A percentile compares a stretch with the other conserved stretches of the same genome.
These are phyloP conservation scores for Pterostichus niger DNA, from an alignment of 2,888 invertebrate species.

Conservation along the genomic window DNA sequence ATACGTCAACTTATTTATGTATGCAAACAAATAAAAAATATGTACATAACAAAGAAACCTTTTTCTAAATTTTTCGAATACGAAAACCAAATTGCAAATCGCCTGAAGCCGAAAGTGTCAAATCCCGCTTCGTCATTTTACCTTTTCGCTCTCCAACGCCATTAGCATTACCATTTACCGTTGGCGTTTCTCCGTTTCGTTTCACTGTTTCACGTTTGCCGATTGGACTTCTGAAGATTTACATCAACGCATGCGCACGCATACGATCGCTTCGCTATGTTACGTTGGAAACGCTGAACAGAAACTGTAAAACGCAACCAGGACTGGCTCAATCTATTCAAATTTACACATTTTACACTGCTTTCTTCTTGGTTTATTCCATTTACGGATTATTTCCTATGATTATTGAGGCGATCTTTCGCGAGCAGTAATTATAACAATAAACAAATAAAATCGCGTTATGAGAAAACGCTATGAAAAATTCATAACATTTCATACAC, in stretches of 20 bases:
- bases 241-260: slow-evolving; percentile 40
- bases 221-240: slow-evolving; percentile 55
- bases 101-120: slow-evolving; percentile 43
- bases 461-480: too few relatives aligned
- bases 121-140: slow-evolving; percentile 46
- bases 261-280: slow-evolving; percentile 9
- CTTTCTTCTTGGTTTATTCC: too few relatives aligned
- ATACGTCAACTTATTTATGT: slow-evolving; percentile 34
- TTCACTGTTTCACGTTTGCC: slow-evolving; percentile 52
- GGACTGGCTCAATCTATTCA: slow-evolving; percentile 8
- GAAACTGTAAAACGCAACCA: slow-evolving; percentile 15
- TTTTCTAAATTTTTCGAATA: slow-evolving; percentile 43
- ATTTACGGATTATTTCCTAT: too few relatives aligned
- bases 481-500: too few relatives aligned
- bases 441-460: too few relatives aligned
- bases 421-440: too few relatives aligned
- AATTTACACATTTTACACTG: too few relatives aligned
- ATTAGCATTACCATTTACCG: slow-evolving; percentile 49
- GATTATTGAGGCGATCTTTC: too few relatives aligned
- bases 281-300: not conserved
- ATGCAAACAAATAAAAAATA: slow-evolving; percentile 54
- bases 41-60: slow-evolving; percentile 51
- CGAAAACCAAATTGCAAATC: slow-evolving; percentile 53
- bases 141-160: slow-evolving; percentile 5
- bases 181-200: slow-evolving; percentile 48